Base-by-base conservation (phyloP, 2,888 invertebrate genomes). In the Shargacucullia verbasci region DNA sequence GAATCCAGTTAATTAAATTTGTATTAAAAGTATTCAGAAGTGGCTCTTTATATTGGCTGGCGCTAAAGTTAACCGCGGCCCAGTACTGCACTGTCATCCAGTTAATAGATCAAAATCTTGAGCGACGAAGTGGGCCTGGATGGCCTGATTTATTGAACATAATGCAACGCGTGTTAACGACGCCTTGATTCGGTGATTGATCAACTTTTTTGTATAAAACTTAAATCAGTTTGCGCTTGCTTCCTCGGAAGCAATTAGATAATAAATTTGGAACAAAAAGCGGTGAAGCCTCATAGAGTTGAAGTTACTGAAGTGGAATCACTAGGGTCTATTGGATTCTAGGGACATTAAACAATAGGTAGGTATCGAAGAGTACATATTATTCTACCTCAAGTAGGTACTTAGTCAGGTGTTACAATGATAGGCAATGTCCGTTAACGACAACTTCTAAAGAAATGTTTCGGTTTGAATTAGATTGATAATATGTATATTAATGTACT, bases 1-100 rank as follows among this genome's bases (percentile, higher is more conserved):
- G 86, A 85, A 83, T 86, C 81, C 84, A 86, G 91, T 91, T 93
- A 92, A 94, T 93, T 93, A 91, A 94, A 94, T 93, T 93, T 92
- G 90, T 93, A 91, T 91, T 90, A 78, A 74, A 73, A 77, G 81
- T 79, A 80, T 83, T 81, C 82, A 91, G 88, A 90, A 90, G 90
- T 88, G 80, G 85, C 76, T 86, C 84, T 89, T 89, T 90, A 86
- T 89, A 84, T 87, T 82, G 83, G 80, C 82, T 86, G 91, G 91
- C 91, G 92, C 90, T 91, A 88, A 90, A 90, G 92, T 88, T 89
- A 87, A 87, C 85, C 79, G 78, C 65, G 70, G 62, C 59, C 57
- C 66, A 74, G 78, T 83, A 85, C 43, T 83, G 93, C 89, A 70
- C 47, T 71, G 91, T 94, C 94, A 94, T 84, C 80, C 74, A 82